Evolutionary conservation across 2,888 invertebrate species (phyloP).

Genomic region (Drosophila mimetica): DNA sequence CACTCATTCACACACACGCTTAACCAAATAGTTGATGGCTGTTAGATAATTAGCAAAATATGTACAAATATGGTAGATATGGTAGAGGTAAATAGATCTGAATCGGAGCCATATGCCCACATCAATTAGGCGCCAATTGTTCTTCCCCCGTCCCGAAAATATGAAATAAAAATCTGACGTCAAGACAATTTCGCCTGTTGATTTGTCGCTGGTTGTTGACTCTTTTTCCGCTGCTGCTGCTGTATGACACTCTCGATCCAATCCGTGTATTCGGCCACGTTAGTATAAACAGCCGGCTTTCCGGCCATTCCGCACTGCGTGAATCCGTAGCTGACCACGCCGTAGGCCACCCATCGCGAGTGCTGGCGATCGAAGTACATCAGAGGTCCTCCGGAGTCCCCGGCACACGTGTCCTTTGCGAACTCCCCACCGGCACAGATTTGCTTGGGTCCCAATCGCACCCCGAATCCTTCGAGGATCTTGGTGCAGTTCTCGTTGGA

Average conservation of each 20-base stretch:
- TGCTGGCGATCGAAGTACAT: constrained; percentile 86
- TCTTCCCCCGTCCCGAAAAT: constrained; percentile 7
- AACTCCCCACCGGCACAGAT: constrained; percentile 90
- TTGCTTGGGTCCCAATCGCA: constrained; percentile 86
- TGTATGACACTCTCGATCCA: constrained; percentile 86
- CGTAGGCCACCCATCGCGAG: constrained; percentile 86
- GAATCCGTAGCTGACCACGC: constrained; percentile 89
- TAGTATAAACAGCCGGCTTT: constrained; percentile 89
- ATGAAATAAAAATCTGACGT: constrained; percentile 49
- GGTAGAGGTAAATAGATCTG: constrained; percentile 30
- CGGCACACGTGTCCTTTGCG: constrained; percentile 89
- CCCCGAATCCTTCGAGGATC: constrained; percentile 85
- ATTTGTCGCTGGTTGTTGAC: constrained; percentile 9
- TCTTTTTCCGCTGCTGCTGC: constrained; percentile 17
- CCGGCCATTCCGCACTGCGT: constrained; percentile 88
- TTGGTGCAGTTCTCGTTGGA: constrained; percentile 85
- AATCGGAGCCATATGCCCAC: constrained; percentile 24
- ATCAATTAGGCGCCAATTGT: constrained; percentile 46
- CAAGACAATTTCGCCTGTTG: constrained; percentile 24
- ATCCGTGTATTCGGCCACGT: constrained; percentile 86
- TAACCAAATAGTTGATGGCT: constrained; percentile 50
- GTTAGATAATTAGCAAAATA: constrained; percentile 75
- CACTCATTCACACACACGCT: constrained; percentile 31
- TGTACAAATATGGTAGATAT: constrained; percentile 63
- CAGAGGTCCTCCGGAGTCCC: constrained; percentile 89